Evolutionary conservation across 2,888 invertebrate species (phyloP), one percentile per base, ranked within the genome.

Genomic region (Melanargia galathea): DNA sequence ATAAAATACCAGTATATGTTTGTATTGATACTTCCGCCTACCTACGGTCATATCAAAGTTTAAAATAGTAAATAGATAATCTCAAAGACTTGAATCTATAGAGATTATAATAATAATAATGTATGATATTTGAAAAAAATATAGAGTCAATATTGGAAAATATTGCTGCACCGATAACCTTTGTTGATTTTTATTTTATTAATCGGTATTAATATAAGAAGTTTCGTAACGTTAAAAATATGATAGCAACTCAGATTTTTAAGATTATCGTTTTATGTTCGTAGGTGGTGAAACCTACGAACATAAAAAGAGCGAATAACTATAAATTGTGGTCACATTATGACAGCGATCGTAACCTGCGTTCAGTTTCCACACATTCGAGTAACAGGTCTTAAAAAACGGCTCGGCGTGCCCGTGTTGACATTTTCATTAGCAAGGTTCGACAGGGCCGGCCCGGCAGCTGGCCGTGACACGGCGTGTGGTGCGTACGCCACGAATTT

Each of bases 401-500:
- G 43, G 38, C 51, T 61, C 40, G 48, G 52, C 49, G 61, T 61
- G 64, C 43, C 60, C 63, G 65, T 81, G 80, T 87, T 87, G 84
- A 86, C 85, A 86, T 83, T 85, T 76, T 75, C 75, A 83, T 87
- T 87, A 88, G 83, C 84, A 79, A 83, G 82, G 78, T 79, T 74
- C 76, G 75, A 62, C 74, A 67, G 65, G 64, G 69, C 68, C 65
- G 73, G 73, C 72, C 69, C 65, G 73, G 73, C 72, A 73, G 74
- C 68, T 76, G 88, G 82, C 90, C 90, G 79, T 90, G 90, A 90
- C 90, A 87, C 81, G 78, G 73, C 26, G 63, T 49, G 71, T 69
- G 80, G 84, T 82, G 86, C 86, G 89, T 90, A 88, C 87, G 83
- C 82, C 85, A 82, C 84, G 77, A 86, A 84, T 87, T 88, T 79